Evolutionary conservation across 53 echinoderm and acorn worm genomes (phyloP), one percentile per base, ranked within the genome.

Genomic region (Glandiceps talaboti): DNA sequence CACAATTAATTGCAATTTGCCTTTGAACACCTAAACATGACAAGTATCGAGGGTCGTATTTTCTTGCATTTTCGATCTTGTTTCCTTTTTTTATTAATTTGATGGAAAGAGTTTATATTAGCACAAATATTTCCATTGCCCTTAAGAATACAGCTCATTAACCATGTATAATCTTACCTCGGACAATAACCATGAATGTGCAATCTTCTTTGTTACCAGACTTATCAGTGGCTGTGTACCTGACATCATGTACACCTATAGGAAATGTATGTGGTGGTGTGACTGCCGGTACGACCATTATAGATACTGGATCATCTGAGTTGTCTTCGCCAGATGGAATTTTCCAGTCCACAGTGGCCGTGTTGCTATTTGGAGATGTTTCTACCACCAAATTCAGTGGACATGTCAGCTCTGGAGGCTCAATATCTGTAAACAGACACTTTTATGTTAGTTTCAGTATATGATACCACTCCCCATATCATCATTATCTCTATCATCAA

Each of bases 101-200:
- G n/a, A n/a, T n/a, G n/a, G n/a, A n/a, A n/a, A n/a, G n/a, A n/a
- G n/a, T n/a, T n/a, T n/a, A n/a, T n/a, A n/a, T n/a, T n/a, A n/a
- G n/a, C n/a, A n/a, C n/a, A n/a, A n/a, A n/a, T n/a, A n/a, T n/a
- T n/a, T n/a, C n/a, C n/a, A n/a, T n/a, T n/a, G n/a, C n/a, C n/a
- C n/a, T n/a, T n/a, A n/a, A n/a, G n/a, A n/a, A n/a, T n/a, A n/a
- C n/a, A n/a, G n/a, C n/a, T n/a, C n/a, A n/a, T n/a, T n/a, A n/a
- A n/a, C n/a, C n/a, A n/a, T n/a, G n/a, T n/a, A n/a, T n/a, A n/a
- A 45, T 1, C 81, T 87, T 80, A 94, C 95, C 95, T 30, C 75
- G 73, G 29, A 97, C 91, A 73, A 82, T 80, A 31, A 97, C 81
- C 25, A 74, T 81, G 73, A 97, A 97, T 0, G 85, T 82, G 78